Evolutionary conservation across 2,797 vertebrate species (phyloP), one percentile per base, ranked within the genome.

Genomic region (Acanthiza pusilla): DNA sequence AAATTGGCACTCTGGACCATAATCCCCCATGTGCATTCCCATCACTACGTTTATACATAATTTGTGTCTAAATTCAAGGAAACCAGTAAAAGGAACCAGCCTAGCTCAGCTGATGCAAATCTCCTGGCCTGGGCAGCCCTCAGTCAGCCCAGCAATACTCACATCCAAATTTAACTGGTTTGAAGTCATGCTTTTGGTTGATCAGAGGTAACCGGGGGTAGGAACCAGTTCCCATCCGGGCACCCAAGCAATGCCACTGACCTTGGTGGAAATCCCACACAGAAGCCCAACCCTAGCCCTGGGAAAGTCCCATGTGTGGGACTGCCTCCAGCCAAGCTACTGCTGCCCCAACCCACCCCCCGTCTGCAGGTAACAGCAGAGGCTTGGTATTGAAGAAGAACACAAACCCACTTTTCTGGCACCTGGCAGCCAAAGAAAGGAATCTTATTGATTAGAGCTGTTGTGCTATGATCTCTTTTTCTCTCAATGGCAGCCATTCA

Each of bases 241-340:
- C 47, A 85, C 32, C 36, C 54, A 68, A 36, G 50, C 1, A 1
- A 54, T 29, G 18, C 58, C 1, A 1, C 16, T 51, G 50, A 74
- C 34, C 11, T 18, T 7, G 1, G 17, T 26, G 48, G 72, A 83
- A 94, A 80, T 18, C 26, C 63, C 65, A 54, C 1, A 5, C 5
- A 77, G 26, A 57, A 82, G 48, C n/a, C 19, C 53, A 65, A 32
- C 6, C 10, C 19, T 21, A 6, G 27, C 13, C 26, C 25, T 51
- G 25, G 11, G 10, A 13, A 86, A 75, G 22, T 34, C 50, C 40
- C 4, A 10, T 0, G 0, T 4, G 47, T 0, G 2, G 22, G 2
- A 30, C 9, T 4, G 0, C 42, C 47, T 82, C 20, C 55, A 82
- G 51, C 9, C 0, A 2, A 78, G 32, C 21, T 65, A 75, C 57